Base-by-base conservation (phyloP, 2,888 invertebrate genomes). In the Malthinus seriepunctatus region DNA sequence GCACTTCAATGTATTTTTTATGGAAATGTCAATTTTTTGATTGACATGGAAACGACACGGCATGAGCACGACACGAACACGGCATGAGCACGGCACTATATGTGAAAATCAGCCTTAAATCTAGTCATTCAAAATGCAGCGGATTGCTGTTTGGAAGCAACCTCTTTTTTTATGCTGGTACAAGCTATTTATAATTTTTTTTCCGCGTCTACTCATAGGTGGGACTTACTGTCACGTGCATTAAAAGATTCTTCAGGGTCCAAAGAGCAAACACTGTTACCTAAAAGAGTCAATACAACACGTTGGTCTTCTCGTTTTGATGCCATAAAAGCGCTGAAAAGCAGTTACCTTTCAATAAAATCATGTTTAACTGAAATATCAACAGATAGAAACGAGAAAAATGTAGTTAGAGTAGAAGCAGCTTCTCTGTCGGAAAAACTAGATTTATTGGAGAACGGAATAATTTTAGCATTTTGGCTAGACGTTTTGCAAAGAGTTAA, bases 171-270 rank as follows among this genome's bases (percentile, higher is more conserved):
- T 39, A 55, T 32, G 8, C 10, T 55, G 12, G 45, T 63, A 39
- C 59, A 60, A 44, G 47, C 38, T 39, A 45, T 63, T 14, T 63
- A 62, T 34, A 56, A 42, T 38, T 60, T 56, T 23, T 64, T 53
- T 46, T 46, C 46, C 6, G 9, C 46, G 31, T 46, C 32, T 46
- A 46, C 32, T 4, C 8, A 31, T 31, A 38, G 62, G 10, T 64
- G 60, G n/a, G 54, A 42, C 42, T 14, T 42, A 14, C 12, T 12
- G 12, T 42, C 42, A 12, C 42, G 42, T 11, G 42, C 15, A 31
- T n/a, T 45, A 45, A 45, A 45, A 31, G 10, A 45, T 31, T 45
- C 45, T 45, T 31, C 45, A 35, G 49, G 8, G 33, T 60, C 33
- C 23, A 37, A 23, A 39, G n/a, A n/a, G n/a, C 44, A 53, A 23